Base-by-base conservation (phyloP, 35 echinoderm and acorn worm species). In the Eucidaris tribuloides region DNA sequence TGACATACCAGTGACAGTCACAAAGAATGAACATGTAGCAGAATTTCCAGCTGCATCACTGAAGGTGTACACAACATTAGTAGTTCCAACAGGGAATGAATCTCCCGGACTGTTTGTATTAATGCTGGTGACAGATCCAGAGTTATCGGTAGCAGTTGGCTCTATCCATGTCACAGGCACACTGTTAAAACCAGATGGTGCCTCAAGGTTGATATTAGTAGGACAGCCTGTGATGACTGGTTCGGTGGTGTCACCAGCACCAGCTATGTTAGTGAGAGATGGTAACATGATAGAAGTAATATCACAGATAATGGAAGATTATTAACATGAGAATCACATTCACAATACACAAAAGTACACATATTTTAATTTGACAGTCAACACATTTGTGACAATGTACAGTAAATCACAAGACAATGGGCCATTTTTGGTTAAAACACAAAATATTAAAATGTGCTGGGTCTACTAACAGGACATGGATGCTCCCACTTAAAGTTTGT, bases 141-240 rank as follows among this genome's bases (percentile, higher is more conserved):
- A 32, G 43, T 79, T 15, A 55, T 79, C 77, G 2, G 77, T 79
- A 38, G 86, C 86, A 22, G 86, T 82, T 15, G 86, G 86, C 20
- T 82, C 86, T 3, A 37, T 41, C 86, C 86, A 89, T 13, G 23
- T 74, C 20, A 82, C 2, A 35, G 77, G 29, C 27, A 57, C 50
- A n/a, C 27, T 25, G 3, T 49, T 49, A 15, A 23, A 29, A 79
- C 46, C 46, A 13, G 54, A 9, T 32, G 54, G 55, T 15, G 63
- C 65, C 17, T 25, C 34, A 2, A 43, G 30, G 20, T 38, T 45
- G 37, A 89, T 89, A 32, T 89, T 61, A 46, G 37, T 2, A 0
- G 86, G 86, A 33, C 91, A 93, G 57, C 33, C 45, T n/a, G 40
- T 80, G 54, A 88, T 84, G 1, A 84, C 46, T 19, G 91, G 91